Percentiles rank a stretch among this genome's conserved stretches.
Conservation (phyloP, 2,888 invertebrate genomes). For the Drosophila demipolita region DNA sequence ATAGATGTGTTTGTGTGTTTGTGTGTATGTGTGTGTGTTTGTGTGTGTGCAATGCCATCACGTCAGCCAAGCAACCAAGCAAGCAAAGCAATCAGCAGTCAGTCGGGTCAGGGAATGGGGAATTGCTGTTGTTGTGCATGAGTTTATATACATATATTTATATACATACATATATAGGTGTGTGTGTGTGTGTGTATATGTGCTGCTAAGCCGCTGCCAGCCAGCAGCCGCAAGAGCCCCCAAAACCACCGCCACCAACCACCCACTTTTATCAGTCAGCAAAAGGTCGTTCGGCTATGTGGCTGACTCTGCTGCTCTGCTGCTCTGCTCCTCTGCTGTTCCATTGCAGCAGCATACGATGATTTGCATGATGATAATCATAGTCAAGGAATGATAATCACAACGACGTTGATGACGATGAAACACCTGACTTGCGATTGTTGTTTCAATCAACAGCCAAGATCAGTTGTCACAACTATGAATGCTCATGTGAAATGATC, state of each 20-base stretch:
- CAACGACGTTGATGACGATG: conserved; percentile 16
- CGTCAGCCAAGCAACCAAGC: conserved; percentile 72
- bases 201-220: conserved; percentile 69
- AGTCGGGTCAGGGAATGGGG: conserved; percentile 68
- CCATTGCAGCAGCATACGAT: conserved; percentile 10
- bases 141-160: conserved; percentile 34
- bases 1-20: conserved; percentile 11
- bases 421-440: conserved; percentile 65
- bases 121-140: conserved; percentile 63
- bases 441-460: conserved; percentile 25
- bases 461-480: conserved; percentile 35
- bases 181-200: conserved; percentile 33
- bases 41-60: conserved; percentile 74
- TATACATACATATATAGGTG: conserved; percentile 12
- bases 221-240: conserved; percentile 56
- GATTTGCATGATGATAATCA: conserved; percentile 23
- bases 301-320: conserved; percentile 45
- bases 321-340: not conserved
- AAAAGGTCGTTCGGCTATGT: conserved; percentile 76
- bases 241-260: conserved; percentile 49
- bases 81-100: conserved; percentile 81
- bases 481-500: conserved; percentile 14
- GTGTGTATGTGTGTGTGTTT: conserved; percentile 33
- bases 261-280: conserved; percentile 80
- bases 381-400: conserved; percentile 13